Base-by-base conservation (phyloP, 1,140 invertebrate species). In the Zaprionus nigranus region DNA sequence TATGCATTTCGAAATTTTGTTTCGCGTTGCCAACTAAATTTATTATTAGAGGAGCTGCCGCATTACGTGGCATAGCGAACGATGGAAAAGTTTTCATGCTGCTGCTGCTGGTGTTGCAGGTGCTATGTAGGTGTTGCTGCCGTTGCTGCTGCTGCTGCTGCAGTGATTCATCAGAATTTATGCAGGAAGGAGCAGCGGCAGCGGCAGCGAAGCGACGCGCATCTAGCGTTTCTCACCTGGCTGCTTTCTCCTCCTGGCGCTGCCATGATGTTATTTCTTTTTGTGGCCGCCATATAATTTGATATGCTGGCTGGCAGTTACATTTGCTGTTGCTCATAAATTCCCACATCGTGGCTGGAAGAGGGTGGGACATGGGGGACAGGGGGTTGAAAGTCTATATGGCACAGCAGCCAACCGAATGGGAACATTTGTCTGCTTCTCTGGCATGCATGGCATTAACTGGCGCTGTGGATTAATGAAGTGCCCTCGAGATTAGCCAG, bases 91-190 rank as follows among this genome's bases (percentile, higher is more conserved):
- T 76, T 76, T 76, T 66, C 61, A 24, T 63, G 73, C 53, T 63
- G 57, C 61, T 51, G 71, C 24, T 67, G 75, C 28, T 57, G 54
- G 57, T 51, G 79, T 65, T 74, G 73, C 70, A 76, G 73, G 26
- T 34, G 58, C 46, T 49, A 30, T 9, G 71, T 53, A 59, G 58
- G 38, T 65, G 71, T 36, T 69, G 62, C 61, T 57, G 49, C 38
- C 68, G 63, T 24, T 63, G 70, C n/a, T 74, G 65, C 38, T 63
- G 70, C n/a, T 74, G 65, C 38, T 57, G 56, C 67, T 84, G 84
- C 84, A 90, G 84, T 88, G 84, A 88, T 88, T 88, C 84, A 88
- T 88, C 84, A 90, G 85, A 88, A 88, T 90, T 88, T 88, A 88
- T 88, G 85, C 84, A 78, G 70, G 24, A 68, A 60, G 28, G 26